Conservation (phyloP, 2,888 invertebrate species). For the Hirtodrosophila histrioides region DNA sequence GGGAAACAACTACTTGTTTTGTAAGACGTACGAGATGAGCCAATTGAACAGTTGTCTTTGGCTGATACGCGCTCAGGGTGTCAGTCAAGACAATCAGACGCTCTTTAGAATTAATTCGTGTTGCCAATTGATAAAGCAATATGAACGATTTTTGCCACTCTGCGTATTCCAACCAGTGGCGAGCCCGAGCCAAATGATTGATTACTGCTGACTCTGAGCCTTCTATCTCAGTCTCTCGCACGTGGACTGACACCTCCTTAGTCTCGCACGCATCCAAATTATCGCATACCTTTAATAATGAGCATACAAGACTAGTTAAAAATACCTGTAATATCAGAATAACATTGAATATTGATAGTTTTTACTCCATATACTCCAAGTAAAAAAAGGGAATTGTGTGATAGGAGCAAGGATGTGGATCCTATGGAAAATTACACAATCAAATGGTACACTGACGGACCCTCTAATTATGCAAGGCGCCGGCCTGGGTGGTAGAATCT, state of each 20-base stretch:
- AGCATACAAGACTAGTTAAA: too few relatives aligned
- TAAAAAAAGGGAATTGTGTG: too few relatives aligned
- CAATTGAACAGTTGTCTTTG: conserved; percentile 39
- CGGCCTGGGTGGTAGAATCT: too few relatives aligned
- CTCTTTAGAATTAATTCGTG: conserved; percentile 29
- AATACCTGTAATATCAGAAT: too few relatives aligned
- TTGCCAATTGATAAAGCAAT: conserved; percentile 30
- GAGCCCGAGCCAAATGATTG: conserved; percentile 15
- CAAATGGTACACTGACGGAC: too few relatives aligned
- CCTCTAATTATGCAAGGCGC: too few relatives aligned
- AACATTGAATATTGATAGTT: too few relatives aligned
- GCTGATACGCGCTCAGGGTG: conserved; percentile 26
- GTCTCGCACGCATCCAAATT: conserved; percentile 14
- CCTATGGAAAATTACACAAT: too few relatives aligned
- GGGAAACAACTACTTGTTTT: conserved; percentile 10
- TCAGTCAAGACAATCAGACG: conserved; percentile 28
- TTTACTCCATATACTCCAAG: too few relatives aligned
- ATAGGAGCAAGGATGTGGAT: too few relatives aligned
- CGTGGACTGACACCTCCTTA: conserved; percentile 21
- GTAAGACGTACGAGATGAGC: conserved; percentile 38
- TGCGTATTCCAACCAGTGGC: conserved; percentile 38
- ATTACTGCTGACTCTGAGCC: conserved; percentile 18
- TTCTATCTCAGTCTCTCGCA: conserved; percentile 9
- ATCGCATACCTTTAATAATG: conserved; percentile 24
- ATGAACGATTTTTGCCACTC: conserved; percentile 41